Percentiles rank a stretch among this genome's conserved stretches.
Conservation (phyloP, 2,888 invertebrate species). For the Oligia latruncula region DNA sequence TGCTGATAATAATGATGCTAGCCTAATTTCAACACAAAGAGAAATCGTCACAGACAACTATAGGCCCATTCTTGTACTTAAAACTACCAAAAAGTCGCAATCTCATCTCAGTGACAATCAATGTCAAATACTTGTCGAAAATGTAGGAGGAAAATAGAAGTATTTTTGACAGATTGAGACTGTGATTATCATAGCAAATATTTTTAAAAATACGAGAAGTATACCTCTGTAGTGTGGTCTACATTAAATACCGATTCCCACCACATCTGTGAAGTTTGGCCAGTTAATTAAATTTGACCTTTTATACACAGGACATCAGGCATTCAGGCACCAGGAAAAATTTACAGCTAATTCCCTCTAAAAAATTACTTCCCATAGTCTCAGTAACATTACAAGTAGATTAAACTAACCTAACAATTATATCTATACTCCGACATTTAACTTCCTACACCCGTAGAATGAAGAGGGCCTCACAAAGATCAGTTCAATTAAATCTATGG, state of each 20-base stretch:
- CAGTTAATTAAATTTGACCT: background rate
- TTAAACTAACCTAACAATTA: background rate
- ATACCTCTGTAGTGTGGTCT: background rate
- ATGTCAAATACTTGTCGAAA: too few relatives aligned
- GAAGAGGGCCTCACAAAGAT: slow-evolving; percentile 68
- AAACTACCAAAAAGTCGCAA: too few relatives aligned
- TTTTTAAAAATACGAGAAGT: background rate
- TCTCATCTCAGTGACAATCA: too few relatives aligned
- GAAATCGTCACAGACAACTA: background rate
- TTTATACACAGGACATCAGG: background rate
- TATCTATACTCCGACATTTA: slow-evolving; percentile 10
- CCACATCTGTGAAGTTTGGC: background rate
- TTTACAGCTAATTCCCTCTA: too few relatives aligned
- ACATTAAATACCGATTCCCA: background rate
- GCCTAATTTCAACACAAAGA: background rate
- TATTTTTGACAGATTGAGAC: background rate
- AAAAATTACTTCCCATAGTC: background rate
- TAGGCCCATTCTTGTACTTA: too few relatives aligned
- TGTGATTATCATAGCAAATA: background rate
- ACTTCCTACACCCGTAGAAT: slow-evolving; percentile 49
- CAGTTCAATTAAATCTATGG: slow-evolving; percentile 74
- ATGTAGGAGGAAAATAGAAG: background rate
- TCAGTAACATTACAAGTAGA: background rate
- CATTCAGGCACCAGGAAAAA: background rate
- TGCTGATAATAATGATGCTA: too few relatives aligned